These are phyloP conservation scores for Drosophila stalkeri DNA, from an alignment of 2,888 invertebrate species.

Conservation along the genomic window DNA sequence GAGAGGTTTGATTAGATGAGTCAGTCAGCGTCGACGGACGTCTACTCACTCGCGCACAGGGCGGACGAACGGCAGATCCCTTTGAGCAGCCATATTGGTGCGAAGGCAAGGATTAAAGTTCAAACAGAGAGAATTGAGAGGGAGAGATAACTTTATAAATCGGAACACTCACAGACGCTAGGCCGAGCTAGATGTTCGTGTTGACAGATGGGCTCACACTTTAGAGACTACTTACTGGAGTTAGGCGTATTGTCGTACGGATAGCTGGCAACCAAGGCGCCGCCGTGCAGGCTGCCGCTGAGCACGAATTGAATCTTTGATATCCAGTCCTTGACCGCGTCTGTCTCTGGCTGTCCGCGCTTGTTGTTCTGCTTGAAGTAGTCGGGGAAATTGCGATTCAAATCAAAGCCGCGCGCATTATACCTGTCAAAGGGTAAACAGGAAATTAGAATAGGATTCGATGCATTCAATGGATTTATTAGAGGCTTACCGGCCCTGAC, in stretches of 20 bases:
- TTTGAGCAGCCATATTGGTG: conserved; percentile 86
- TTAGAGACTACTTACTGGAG: conserved; percentile 90
- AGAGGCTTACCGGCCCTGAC: conserved; percentile 90
- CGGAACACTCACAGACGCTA: conserved; percentile 43
- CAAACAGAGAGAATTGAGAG: conserved; percentile 53
- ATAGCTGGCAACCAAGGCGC: conserved; percentile 96
- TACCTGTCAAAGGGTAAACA: conserved; percentile 85
- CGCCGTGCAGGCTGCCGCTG: conserved; percentile 97
- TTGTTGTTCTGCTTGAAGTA: conserved; percentile 95
- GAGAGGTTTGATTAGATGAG: conserved; percentile 18
- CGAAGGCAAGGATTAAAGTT: conserved; percentile 67
- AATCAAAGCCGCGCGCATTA: conserved; percentile 94
- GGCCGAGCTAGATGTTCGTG: not conserved
- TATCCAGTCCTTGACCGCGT: conserved; percentile 97
- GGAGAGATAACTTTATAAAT: conserved; percentile 79
- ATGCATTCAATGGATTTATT: not conserved
- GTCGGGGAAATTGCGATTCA: conserved; percentile 98
- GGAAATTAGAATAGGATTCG: not conserved
- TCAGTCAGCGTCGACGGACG: not conserved
- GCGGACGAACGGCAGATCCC: conserved; percentile 92
- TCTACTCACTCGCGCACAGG: conserved; percentile 89
- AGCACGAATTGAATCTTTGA: conserved; percentile 96
- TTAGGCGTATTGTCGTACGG: conserved; percentile 98
- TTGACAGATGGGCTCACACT: conserved; percentile 34
- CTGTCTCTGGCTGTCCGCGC: conserved; percentile 96